Conservation (phyloP, 2,113 vertebrate genomes). For the Heterocephalus glaber region DNA sequence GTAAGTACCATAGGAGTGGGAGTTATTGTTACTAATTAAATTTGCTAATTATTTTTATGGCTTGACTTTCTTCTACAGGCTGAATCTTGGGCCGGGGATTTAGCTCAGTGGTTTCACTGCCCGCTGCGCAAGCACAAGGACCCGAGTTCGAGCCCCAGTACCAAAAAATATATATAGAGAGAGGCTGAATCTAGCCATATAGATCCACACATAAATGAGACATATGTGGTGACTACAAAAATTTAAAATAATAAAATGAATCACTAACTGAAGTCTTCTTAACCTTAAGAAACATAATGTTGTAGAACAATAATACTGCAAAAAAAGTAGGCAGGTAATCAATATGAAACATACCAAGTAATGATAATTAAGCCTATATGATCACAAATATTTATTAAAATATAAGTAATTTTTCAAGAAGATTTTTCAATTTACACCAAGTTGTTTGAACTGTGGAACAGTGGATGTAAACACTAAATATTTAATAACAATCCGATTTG, state of each 20-base stretch:
- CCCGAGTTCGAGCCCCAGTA: too few relatives aligned
- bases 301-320: background rate
- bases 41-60: background rate
- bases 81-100: too few relatives aligned
- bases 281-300: background rate
- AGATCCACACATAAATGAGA: background rate
- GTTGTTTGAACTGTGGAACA: background rate
- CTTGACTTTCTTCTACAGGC: background rate
- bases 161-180: too few relatives aligned
- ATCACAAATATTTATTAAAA: constrained; percentile 17
- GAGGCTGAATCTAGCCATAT: background rate
- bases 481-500: background rate
- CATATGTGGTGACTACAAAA: background rate
- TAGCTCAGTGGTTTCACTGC: too few relatives aligned
- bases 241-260: background rate
- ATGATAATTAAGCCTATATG: background rate
- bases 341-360: background rate
- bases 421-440: background rate
- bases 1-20: background rate
- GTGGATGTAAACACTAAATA: background rate
- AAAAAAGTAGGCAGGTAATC: background rate
- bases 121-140: too few relatives aligned
- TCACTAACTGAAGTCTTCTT: background rate
- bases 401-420: constrained; percentile 2
- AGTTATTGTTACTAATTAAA: background rate